Evolutionary conservation across 1,140 invertebrate genomes (phyloP).

Genomic region (Pogonognathellus flavescens): DNA sequence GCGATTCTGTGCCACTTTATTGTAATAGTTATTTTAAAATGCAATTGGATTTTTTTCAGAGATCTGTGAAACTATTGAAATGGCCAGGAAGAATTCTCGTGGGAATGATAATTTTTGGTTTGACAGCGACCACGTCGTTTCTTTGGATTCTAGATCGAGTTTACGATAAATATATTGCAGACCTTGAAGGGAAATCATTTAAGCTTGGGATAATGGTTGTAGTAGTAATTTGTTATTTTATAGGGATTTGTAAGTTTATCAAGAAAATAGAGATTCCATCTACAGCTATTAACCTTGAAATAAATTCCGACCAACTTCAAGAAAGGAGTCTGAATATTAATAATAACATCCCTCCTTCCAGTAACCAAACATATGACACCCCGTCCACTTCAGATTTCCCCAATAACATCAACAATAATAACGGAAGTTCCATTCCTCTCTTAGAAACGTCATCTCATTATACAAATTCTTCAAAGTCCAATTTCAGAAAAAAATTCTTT

Average conservation of each 20-base stretch:
- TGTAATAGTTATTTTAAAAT: background rate
- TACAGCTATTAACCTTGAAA: constrained; percentile 7
- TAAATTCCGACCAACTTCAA: constrained; percentile 33
- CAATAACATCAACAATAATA: background rate
- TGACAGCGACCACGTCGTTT: constrained; percentile 38
- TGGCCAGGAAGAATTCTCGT: constrained; percentile 53
- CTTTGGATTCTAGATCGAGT: constrained; percentile 56
- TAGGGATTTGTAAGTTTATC: constrained; percentile 51
- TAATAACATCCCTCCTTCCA: constrained; percentile 29
- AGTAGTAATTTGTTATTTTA: constrained; percentile 42
- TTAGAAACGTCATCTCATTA: background rate
- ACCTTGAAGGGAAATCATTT: constrained; percentile 45
- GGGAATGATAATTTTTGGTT: constrained; percentile 51
- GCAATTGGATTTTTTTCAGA: constrained; percentile 16
- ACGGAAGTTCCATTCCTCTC: background rate
- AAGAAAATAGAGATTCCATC: constrained; percentile 25
- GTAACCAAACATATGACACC: constrained; percentile 30
- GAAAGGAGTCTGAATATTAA: constrained; percentile 26
- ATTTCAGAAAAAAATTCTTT: background rate
- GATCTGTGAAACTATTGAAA: constrained; percentile 44
- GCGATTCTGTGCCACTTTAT: background rate
- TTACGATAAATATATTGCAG: constrained; percentile 23
- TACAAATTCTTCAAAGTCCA: background rate
- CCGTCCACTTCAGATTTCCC: constrained; percentile 14
- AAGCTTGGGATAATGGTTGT: constrained; percentile 41